Percentiles rank a stretch among this genome's conserved stretches.
phyloP scores from a whole-genome alignment of 92 coral and sea anemone species.

The Parazoanthus swiftii region DNA sequence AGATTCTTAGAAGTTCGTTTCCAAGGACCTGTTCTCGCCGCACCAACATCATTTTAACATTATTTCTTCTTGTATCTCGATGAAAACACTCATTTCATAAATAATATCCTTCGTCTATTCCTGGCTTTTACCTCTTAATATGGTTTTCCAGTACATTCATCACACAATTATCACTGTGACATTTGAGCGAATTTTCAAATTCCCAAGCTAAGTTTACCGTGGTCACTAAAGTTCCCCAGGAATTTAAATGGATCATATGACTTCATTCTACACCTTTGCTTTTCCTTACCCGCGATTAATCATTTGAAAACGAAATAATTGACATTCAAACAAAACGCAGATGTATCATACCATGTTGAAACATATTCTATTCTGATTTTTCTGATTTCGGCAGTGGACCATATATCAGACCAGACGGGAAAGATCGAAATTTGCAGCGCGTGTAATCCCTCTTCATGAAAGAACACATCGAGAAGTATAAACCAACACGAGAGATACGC shows the following conservation, averaged over 20 bases:
- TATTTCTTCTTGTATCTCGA: background rate
- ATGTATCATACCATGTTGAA: background rate
- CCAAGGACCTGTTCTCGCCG: conserved; percentile 23
- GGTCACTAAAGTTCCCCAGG: conserved; percentile 21
- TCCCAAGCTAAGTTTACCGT: conserved; percentile 1
- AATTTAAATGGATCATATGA: conserved; percentile 17
- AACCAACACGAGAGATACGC: conserved; percentile 20
- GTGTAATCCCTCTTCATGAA: conserved; percentile 15
- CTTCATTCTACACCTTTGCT: background rate
- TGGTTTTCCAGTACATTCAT: conserved; percentile 7
- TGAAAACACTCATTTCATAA: conserved; percentile 1
- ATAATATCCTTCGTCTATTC: background rate
- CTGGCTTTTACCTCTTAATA: background rate
- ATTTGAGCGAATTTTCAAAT: conserved; percentile 25
- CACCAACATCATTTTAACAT: conserved; percentile 9
- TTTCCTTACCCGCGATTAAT: background rate
- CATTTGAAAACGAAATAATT: background rate
- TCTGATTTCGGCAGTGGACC: conserved; percentile 6
- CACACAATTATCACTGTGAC: conserved; percentile 15
- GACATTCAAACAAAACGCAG: background rate
- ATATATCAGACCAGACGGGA: background rate
- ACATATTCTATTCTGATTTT: background rate
- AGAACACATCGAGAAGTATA: background rate
- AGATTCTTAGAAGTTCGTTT: background rate
- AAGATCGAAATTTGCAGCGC: conserved; percentile 2